Evolutionary conservation across 1,140 invertebrate species (phyloP), one percentile per base, ranked within the genome.

Genomic region (Anadara kagoshimensis): DNA sequence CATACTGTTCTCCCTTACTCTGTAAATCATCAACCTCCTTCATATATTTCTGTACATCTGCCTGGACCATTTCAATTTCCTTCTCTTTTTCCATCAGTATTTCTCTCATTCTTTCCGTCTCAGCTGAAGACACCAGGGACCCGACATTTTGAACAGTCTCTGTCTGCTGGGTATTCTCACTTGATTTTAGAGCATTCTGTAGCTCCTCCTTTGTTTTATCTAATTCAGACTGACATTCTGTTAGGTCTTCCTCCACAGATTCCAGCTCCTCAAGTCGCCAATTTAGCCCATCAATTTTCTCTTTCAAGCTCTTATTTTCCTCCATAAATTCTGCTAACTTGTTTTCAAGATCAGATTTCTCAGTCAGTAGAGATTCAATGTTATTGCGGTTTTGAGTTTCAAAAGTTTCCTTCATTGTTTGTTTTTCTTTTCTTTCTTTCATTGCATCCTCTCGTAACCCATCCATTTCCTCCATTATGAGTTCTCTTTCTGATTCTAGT

Each of bases 211-310:
- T 71, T 1, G 72, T 65, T 22, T 22, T 65, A 22, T 73, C 69
- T 11, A 78, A 59, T 14, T 80, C 73, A 12, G 59, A 51, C 20
- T 66, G 64, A 2, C 80, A 62, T 54, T 80, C 73, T 45, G 80
- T 75, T 22, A 86, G 61, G 29, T 87, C 86, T 66, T 86, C 80
- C 57, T 87, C 85, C 20, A 78, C 45, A 16, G 77, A 77, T 51
- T 56, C 26, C 1, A 85, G 47, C 64, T 87, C 86, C 54, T 85
- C 83, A 54, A 87, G 64, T 53, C 80, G 84, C 86, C 85, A 86
- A 24, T 80, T 79, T 11, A 86, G 59, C 10, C 81, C 79, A 44
- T 82, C 82, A 53, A 78, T 79, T 72, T 85, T 70, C 22, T 81
- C 69, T 57, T 75, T 80, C 57, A 81, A 49, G 12, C 43, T 57